A percentile compares a stretch with the other conserved stretches of the same genome.
phyloP scores from a whole-genome alignment of 2,888 invertebrate genomes.

The Vannuccia rotundouncinata region DNA sequence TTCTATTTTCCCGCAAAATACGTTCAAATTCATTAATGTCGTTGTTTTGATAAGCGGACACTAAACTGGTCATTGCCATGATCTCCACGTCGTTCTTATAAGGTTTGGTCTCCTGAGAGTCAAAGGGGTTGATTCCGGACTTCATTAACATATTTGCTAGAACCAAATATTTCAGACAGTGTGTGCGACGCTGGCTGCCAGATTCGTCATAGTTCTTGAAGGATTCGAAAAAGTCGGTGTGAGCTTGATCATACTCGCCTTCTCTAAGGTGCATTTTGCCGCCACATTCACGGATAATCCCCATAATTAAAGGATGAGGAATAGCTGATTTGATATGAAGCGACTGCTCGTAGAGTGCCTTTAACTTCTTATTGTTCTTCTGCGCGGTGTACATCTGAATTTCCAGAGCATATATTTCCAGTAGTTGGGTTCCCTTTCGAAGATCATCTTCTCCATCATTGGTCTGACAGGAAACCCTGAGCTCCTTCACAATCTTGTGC shows the following conservation, averaged over 20 bases:
- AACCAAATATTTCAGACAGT: constrained; percentile 93
- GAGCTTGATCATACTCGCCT: constrained; percentile 95
- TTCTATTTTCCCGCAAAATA: constrained; percentile 82
- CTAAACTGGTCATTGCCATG: constrained; percentile 95
- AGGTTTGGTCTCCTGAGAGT: constrained; percentile 95
- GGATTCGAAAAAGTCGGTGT: constrained; percentile 98
- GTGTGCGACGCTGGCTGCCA: constrained; percentile 83
- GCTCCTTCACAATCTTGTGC: constrained; percentile 88
- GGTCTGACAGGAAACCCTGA: constrained; percentile 93
- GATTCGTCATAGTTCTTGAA: constrained; percentile 99
- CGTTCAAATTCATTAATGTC: constrained; percentile 96
- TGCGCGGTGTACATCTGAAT: constrained; percentile 99
- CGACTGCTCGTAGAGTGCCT: constrained; percentile 88
- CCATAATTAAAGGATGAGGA: constrained; percentile 99
- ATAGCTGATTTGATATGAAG: constrained; percentile 97
- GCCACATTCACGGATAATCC: constrained; percentile 96
- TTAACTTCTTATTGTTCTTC: constrained; percentile 93
- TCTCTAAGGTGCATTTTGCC: constrained; percentile 98
- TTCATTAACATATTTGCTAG: constrained; percentile 99
- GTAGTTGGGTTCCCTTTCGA: constrained; percentile 86
- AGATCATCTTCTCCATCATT: constrained; percentile 95
- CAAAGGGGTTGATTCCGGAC: constrained; percentile 97
- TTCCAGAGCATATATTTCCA: constrained; percentile 96
- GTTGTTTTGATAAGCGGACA: constrained; percentile 88
- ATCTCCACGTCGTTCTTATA: constrained; percentile 99